Evolutionary conservation across 2,888 invertebrate genomes (phyloP), one percentile per base, ranked within the genome.

Genomic region (Maniola hyperantus): DNA sequence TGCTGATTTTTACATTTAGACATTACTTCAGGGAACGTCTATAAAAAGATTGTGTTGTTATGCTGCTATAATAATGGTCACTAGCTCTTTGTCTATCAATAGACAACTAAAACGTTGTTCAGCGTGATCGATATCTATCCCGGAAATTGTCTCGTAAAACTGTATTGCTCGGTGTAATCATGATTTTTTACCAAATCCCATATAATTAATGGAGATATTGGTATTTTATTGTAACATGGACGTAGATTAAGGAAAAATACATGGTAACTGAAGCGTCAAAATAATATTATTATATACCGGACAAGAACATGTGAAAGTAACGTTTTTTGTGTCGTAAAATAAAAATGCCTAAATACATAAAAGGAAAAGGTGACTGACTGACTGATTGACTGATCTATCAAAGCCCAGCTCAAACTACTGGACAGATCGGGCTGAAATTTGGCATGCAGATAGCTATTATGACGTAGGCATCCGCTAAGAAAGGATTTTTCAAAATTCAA

Each of bases 91-190:
- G 42, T 0, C 42, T 57, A 57, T n/a, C 20, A 11, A 7, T 20
- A 42, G 39, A 20, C 42, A 51, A 36, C 50, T 50, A 50, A 61
- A 61, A 50, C 61, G 50, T 8, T 61, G 61, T 61, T 61, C 48
- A 39, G 61, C 61, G 51, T 51, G 61, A 61, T 61, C 50, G 61
- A 50, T 39, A 61, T 61, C 50, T 39, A 50, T 61, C 61, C 61
- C 61, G 61, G 61, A 61, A 61, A 61, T 50, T 50, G 48, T 61
- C 39, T 51, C 36, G 36, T 61, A 61, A 50, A 61, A 61, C 50
- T 61, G 50, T 61, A 61, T 61, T 61, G 48, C 61, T 57, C 20
- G 34, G 10, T 36, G 61, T 36, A 61, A 61, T 61, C 61, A 50
- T 39, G 36, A 34, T 61, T 61, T 60, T 61, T 61, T 60, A 11